Base-by-base conservation (phyloP, 2,113 vertebrate genomes). In the Gymnorhina tibicen region DNA sequence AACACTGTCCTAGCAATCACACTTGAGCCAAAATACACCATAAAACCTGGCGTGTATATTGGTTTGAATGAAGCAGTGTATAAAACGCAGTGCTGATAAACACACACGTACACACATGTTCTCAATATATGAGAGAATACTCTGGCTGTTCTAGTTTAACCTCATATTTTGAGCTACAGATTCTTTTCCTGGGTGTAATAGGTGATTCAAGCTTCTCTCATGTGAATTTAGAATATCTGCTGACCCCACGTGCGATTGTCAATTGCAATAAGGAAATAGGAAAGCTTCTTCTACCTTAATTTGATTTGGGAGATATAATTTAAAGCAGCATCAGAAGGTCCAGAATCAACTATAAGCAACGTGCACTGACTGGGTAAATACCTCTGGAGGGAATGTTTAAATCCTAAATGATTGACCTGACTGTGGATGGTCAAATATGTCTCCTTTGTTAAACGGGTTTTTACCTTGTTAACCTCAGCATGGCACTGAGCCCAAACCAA, bases 401-500 rank as follows among this genome's bases (percentile, higher is more conserved):
- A 89, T 89, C 93, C 79, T 56, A 86, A 91, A 79, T 94, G 93
- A 94, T 85, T 96, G 93, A 95, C 95, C 91, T 62, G 74, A 41
- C 81, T 55, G 69, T 41, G 62, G 77, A 55, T 79, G 96, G 91
- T 92, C 96, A 97, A 77, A 96, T 94, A 90, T 1, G 16, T 93
- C 92, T 97, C 77, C 80, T 91, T 93, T 92, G 86, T 85, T 89
- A 95, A 93, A 72, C 11, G n/a, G 85, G 75, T 94, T 96, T 96
- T 95, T 95, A 92, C 88, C 93, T 96, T 94, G 96, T 94, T 95
- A 96, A 96, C 93, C 93, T 93, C 86, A 70, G 91, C 73, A 33
- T 97, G 95, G 91, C 93, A 87, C 89, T 1, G 14, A 95, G 93
- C 95, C 95, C 94, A 95, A 94, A 92, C 95, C 94, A 93, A 96